phyloP scores from a whole-genome alignment of 1,140 invertebrate genomes.

The Caenorhabditis brenneri region DNA sequence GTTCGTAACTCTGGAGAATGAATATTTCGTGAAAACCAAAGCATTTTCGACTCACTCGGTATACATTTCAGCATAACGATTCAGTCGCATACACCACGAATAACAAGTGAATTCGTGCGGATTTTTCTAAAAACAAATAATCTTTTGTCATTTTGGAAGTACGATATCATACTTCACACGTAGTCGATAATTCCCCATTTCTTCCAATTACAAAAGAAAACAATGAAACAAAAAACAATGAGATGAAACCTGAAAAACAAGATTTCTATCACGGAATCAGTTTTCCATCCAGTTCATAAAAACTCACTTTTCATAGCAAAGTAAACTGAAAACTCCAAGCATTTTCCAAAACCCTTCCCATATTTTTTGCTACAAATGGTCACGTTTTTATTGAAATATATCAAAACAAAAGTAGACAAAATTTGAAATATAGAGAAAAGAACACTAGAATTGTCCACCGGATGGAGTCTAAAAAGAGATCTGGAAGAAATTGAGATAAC shows the following conservation, averaged over 20 bases:
- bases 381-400: constrained; percentile 22
- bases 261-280: no score
- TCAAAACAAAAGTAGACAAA: not conserved
- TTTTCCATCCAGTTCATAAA: no score
- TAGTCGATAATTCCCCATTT: not conserved
- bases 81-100: not conserved
- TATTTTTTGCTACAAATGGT: not conserved
- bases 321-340: no score
- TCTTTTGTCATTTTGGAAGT: no score
- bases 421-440: not conserved
- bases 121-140: not conserved
- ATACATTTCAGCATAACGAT: not conserved
- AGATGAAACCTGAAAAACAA: not conserved
- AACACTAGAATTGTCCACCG: not conserved
- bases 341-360: no score
- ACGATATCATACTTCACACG: not conserved
- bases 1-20: not conserved
- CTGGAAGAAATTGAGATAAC: not conserved
- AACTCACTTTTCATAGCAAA: constrained; percentile 8
- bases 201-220: not conserved
- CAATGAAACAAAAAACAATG: not conserved
- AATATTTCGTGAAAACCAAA: not conserved
- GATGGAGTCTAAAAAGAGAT: not conserved
- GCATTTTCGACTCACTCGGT: not conserved
- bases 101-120: not conserved